phyloP scores from a whole-genome alignment of 2,797 vertebrate genomes.

The Mus caroli region DNA sequence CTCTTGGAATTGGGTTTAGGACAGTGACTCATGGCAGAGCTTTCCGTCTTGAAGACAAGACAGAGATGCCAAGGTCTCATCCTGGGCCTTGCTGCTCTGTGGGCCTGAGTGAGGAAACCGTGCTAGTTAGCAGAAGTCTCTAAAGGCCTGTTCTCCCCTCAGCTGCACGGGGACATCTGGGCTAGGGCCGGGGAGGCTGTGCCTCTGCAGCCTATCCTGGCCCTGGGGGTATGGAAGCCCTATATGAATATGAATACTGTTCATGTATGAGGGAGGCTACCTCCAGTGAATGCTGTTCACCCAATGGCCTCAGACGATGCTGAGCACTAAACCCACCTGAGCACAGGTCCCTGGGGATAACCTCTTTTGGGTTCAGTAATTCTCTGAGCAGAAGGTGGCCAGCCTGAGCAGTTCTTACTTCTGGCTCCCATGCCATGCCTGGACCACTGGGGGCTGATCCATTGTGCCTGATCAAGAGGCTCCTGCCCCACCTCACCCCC shows the following conservation, averaged over 20 bases:
- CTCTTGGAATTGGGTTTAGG: background rate
- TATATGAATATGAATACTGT: too few relatives aligned
- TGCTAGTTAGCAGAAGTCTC: background rate
- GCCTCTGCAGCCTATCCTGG: background rate
- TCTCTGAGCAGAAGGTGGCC: background rate
- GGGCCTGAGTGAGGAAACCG: background rate
- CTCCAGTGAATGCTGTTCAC: background rate
- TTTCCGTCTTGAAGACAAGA: background rate
- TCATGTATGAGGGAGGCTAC: background rate
- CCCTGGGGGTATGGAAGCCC: background rate
- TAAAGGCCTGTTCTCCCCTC: background rate
- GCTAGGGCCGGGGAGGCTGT: background rate
- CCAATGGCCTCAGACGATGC: background rate
- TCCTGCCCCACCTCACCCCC: background rate
- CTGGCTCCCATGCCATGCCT: too few relatives aligned
- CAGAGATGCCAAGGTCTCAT: background rate
- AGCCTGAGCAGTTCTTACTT: background rate
- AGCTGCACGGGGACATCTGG: background rate
- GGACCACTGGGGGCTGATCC: background rate
- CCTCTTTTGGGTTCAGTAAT: background rate
- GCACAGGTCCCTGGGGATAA: background rate
- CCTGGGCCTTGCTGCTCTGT: background rate
- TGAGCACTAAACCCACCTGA: background rate
- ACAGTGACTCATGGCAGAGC: background rate
- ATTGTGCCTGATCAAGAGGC: background rate